phyloP scores from a whole-genome alignment of 2,797 vertebrate genomes.

The Ceyx erithaca region DNA sequence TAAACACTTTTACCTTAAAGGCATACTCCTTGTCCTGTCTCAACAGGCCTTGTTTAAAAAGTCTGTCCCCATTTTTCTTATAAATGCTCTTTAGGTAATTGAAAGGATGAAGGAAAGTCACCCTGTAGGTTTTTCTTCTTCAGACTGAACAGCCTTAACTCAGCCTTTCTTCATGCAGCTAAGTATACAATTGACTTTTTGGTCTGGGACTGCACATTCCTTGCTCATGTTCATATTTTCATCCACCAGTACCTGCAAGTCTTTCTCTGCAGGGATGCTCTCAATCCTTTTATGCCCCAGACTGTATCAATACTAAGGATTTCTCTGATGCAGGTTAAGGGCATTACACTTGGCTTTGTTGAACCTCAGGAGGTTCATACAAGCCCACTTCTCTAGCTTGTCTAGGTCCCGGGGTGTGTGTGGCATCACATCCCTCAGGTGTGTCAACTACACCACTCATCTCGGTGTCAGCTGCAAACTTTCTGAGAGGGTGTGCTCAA shows the following conservation, averaged over 20 bases:
- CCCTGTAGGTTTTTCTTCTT: too few species aligned
- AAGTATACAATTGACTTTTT: too few species aligned
- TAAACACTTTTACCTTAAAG: background rate
- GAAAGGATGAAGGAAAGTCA: background rate
- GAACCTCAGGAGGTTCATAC: too few species aligned
- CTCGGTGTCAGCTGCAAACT: background rate
- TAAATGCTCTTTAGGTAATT: background rate
- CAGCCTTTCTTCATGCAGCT: too few species aligned
- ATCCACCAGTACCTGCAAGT: background rate
- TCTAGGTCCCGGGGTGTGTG: background rate
- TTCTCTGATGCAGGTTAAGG: too few species aligned
- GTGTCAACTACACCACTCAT: fast-evolving
- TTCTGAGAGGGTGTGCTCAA: background rate
- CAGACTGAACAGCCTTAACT: too few species aligned
- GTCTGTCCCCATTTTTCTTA: background rate
- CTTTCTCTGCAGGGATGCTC: background rate
- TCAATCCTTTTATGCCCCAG: background rate
- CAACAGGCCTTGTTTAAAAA: background rate
- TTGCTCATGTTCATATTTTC: too few species aligned
- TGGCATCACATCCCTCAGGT: background rate
- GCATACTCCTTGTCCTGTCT: background rate
- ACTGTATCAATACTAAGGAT: background rate
- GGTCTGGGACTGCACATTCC: too few species aligned
- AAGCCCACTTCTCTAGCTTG: background rate
- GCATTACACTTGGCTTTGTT: background rate